A percentile compares a stretch with the other conserved stretches of the same genome.
Evolutionary conservation across 2,888 invertebrate genomes (phyloP).

Genomic region (Drosophila birchii): DNA sequence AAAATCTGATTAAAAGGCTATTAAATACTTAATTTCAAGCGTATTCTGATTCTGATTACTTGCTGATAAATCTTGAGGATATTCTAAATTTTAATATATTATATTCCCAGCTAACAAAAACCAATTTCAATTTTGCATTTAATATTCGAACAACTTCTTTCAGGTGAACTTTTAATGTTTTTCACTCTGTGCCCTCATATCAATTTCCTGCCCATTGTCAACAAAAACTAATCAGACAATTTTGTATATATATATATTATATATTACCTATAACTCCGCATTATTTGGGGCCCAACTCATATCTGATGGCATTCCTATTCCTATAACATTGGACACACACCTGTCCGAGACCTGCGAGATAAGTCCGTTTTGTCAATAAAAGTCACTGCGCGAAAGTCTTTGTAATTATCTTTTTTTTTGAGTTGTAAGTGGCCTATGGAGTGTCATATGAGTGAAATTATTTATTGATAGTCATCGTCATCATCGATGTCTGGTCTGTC

Average conservation of each 20-base stretch:
- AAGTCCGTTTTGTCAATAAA: slow-evolving; percentile 25
- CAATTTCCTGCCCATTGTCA: slow-evolving; percentile 37
- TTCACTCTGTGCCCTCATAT: neutral
- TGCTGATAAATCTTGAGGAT: too few species aligned
- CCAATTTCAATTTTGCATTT: neutral
- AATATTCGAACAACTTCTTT: neutral
- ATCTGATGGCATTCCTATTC: slow-evolving; percentile 16
- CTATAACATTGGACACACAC: slow-evolving; percentile 15
- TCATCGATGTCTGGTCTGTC: slow-evolving; percentile 5
- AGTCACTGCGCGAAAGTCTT: slow-evolving; percentile 23
- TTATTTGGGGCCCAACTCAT: slow-evolving; percentile 13
- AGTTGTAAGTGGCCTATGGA: slow-evolving; percentile 4
- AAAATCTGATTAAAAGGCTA: neutral
- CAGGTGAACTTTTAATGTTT: neutral
- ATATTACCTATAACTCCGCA: slow-evolving; percentile 5
- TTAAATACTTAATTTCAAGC: neutral
- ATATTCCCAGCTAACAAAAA: neutral
- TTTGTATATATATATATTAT: neutral
- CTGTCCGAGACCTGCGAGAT: slow-evolving; percentile 18
- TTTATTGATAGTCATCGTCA: slow-evolving; percentile 24
- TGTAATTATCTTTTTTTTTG: slow-evolving; percentile 3
- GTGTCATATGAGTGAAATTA: slow-evolving; percentile 12
- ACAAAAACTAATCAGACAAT: slow-evolving; percentile 33
- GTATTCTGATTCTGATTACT: neutral
- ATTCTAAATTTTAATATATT: too few species aligned